Evolutionary conservation across 2,797 vertebrate species (phyloP), one percentile per base, ranked within the genome.

Genomic region (Gorsachius magnificus): DNA sequence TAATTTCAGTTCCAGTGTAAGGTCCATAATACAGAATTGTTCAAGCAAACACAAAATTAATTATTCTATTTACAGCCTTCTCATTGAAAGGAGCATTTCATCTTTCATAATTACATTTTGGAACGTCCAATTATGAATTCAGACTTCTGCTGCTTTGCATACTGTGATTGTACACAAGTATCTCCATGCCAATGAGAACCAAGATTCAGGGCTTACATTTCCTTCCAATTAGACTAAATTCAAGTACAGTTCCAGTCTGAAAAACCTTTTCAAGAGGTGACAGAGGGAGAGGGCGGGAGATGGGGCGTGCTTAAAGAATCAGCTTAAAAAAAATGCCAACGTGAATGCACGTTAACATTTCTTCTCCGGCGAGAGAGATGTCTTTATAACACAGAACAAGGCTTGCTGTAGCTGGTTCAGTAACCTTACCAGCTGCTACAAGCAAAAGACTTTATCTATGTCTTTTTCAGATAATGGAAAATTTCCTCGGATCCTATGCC

Each of bases 41-140:
- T 99, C 99, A 99, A 98, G 98, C 99, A 99, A 99, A 99, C 99
- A 99, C 99, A 99, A 99, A 99, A 99, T 99, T 99, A 99, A 99
- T 99, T 99, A 99, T 99, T 99, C 99, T 99, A 99, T 99, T 99
- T 99, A 99, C 99, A 98, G 99, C 99, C 98, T 99, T 99, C 99
- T 99, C 99, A 99, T 99, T 99, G 99, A 99, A 99, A 99, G 99
- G 99, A 99, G 99, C 99, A 99, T 99, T 99, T 99, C 99, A 99
- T 99, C 99, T 99, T 99, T 99, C 99, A 99, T 99, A 99, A 99
- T 99, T 99, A 99, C 99, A 99, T 99, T 99, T 99, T 99, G 98
- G 98, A 98, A 98, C 87, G 98, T 98, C 98, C 99, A 99, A 99
- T 99, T 99, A 99, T 99, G 99, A 98, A 98, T 98, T 98, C 98